These are phyloP conservation scores for Heliocidaris erythrogramma DNA, from an alignment of 35 echinoderm and acorn worm species.

Conservation along the genomic window DNA sequence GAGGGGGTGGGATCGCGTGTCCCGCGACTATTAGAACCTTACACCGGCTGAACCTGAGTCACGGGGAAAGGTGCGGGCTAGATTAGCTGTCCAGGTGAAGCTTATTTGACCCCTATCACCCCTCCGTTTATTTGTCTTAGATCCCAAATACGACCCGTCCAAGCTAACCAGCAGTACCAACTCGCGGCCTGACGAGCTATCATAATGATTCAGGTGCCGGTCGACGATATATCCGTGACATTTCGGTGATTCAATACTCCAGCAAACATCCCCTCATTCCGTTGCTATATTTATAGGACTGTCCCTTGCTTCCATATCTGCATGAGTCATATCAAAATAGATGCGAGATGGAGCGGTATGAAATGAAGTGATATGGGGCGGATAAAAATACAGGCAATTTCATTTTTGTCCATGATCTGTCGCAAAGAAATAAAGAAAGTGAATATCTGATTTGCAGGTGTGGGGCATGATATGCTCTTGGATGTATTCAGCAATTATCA, in stretches of 20 bases:
- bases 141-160: not conserved
- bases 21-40: conserved; percentile 37
- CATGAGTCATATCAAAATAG: not conserved
- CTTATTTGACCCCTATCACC: not conserved
- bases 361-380: not conserved
- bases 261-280: not conserved
- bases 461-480: not conserved
- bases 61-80: conserved; percentile 10
- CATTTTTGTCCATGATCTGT: not conserved
- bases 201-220: not conserved
- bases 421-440: not conserved
- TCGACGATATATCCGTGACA: not conserved
- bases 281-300: not conserved
- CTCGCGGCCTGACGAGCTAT: not conserved
- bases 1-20: conserved; percentile 23
- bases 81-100: conserved; percentile 16
- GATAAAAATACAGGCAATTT: not conserved
- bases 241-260: not conserved
- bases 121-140: not conserved
- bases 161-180: not conserved
- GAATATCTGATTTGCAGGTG: not conserved
- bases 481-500: not conserved
- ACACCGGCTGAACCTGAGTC: conserved; percentile 25
- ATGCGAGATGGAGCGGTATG: not conserved
- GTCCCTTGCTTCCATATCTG: not conserved